Conservation (phyloP, 30 jellyfish, hydroid and myxozoan species). For the Calvadosia cruxmelitensis region DNA sequence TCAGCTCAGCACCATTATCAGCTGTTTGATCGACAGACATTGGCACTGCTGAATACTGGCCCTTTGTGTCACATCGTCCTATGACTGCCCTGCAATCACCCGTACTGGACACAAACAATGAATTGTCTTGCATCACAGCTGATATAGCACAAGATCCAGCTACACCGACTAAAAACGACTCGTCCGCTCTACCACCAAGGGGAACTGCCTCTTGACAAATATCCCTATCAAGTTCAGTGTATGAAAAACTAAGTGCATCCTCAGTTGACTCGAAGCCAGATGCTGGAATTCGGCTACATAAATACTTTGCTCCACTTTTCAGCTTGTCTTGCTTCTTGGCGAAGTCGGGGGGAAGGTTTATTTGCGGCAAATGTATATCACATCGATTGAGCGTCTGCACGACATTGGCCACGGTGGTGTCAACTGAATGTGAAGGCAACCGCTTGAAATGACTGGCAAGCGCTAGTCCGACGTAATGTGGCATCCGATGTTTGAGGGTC, state of each 20-base stretch:
- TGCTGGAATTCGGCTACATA: slow-evolving; percentile 10
- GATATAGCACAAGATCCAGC: slow-evolving; percentile 95
- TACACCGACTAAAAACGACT: slow-evolving; percentile 69
- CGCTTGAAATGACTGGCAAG: slow-evolving; percentile 2
- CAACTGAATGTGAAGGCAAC: neutral
- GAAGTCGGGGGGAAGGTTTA: slow-evolving; percentile 36
- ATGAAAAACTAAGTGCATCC: slow-evolving; percentile 15
- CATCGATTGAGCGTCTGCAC: neutral
- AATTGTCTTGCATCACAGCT: slow-evolving; percentile 60
- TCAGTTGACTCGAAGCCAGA: neutral
- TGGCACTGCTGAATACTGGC: slow-evolving; percentile 52
- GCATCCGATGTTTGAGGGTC: slow-evolving; percentile 49
- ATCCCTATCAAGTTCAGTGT: slow-evolving; percentile 61
- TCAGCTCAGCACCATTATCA: slow-evolving; percentile 48
- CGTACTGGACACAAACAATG: slow-evolving; percentile 73
- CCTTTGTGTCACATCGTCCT: slow-evolving; percentile 42
- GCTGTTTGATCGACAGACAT: slow-evolving; percentile 73
- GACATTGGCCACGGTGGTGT: neutral
- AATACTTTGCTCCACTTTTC: slow-evolving; percentile 38
- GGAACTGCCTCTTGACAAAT: slow-evolving; percentile 86
- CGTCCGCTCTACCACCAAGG: slow-evolving; percentile 47
- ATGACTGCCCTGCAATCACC: slow-evolving; percentile 96
- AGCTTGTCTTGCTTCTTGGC: slow-evolving; percentile 45
- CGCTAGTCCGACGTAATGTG: slow-evolving; percentile 56
- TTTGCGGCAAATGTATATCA: slow-evolving; percentile 6